Base-by-base conservation (phyloP, 2,113 vertebrate genomes). In the Phyllostomus discolor region DNA sequence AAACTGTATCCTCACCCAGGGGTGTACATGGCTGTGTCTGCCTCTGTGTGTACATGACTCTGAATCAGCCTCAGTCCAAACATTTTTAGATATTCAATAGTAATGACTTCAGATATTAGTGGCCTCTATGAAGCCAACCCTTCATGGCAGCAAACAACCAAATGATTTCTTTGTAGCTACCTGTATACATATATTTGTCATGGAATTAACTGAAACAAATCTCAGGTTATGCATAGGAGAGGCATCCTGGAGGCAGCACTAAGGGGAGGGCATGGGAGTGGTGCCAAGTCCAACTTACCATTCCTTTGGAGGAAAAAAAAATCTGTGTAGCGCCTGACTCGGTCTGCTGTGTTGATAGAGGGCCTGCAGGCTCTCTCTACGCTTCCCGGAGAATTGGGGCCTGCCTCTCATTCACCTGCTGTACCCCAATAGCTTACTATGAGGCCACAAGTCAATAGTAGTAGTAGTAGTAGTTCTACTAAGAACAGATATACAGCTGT, bases 201-300 rank as follows among this genome's bases (percentile, higher is more conserved):
- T 69, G 54, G 28, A 92, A 96, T 84, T 88, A n/a, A 91, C 90
- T 97, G 96, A 95, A 97, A 97, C 38, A 91, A 96, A 88, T 78
- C n/a, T 46, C 70, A 22, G 16, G 69, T 20, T 33, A 33, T 24
- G 2, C n/a, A 28, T 57, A 88, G 38, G 28, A 95, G 15, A 76
- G 62, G 43, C 26, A 20, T 59, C 84, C 75, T 35, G 20, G 16
- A 76, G 85, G 83, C 20, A 93, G 73, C 75, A 91, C 57, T 31
- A 46, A 28, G 50, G 50, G 70, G 41, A 54, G 15, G 31, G 38
- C 28, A 52, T 6, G 14, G 57, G 76, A 90, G 41, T 72, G 6
- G 48, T 35, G 17, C 38, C 64, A 93, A 94, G 43, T 35, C 62
- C 85, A 84, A 89, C 22, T 64, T 69, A 38, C 64, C 50, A 78